phyloP scores from a whole-genome alignment of 2,888 invertebrate genomes.

The Cryptophagus acutangulus region DNA sequence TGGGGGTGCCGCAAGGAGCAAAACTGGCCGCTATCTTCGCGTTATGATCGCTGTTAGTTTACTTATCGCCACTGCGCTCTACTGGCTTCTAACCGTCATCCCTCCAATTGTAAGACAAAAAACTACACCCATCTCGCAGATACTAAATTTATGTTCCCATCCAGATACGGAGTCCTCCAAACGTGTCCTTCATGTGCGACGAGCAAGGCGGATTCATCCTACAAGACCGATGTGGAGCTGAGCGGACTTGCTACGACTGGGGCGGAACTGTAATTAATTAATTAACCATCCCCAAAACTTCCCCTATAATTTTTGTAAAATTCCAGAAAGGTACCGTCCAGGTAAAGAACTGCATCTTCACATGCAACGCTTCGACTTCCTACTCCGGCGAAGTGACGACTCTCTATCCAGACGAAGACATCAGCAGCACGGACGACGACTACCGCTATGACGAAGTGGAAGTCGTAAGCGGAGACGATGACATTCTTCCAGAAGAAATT shows the following conservation, averaged over 20 bases:
- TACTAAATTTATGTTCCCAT: constrained; percentile 10
- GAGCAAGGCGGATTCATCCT: constrained; percentile 64
- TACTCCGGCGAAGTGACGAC: constrained; percentile 27
- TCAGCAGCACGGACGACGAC: constrained; percentile 25
- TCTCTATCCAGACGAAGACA: constrained; percentile 28
- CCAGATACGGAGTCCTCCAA: constrained; percentile 59
- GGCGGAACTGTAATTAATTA: constrained; percentile 32
- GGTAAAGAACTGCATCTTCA: constrained; percentile 66
- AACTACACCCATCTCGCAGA: too few species aligned
- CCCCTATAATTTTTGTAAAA: not conserved
- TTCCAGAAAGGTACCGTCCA: constrained; percentile 57
- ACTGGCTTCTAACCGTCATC: constrained; percentile 61
- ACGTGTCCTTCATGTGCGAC: constrained; percentile 69
- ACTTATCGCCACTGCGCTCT: constrained; percentile 64
- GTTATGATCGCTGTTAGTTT: constrained; percentile 64
- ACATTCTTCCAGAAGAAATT: constrained; percentile 12
- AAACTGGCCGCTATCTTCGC: constrained; percentile 61
- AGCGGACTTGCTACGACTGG: constrained; percentile 65
- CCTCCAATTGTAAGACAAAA: constrained; percentile 56
- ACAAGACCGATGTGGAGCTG: constrained; percentile 67
- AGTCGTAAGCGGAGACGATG: constrained; percentile 41
- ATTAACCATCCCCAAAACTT: not conserved
- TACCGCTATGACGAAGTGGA: constrained; percentile 42
- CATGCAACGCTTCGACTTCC: constrained; percentile 49
- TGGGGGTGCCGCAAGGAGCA: constrained; percentile 40